Evolutionary conservation across 2,113 vertebrate species (phyloP).

Genomic region (Pontoporia blainvillei): DNA sequence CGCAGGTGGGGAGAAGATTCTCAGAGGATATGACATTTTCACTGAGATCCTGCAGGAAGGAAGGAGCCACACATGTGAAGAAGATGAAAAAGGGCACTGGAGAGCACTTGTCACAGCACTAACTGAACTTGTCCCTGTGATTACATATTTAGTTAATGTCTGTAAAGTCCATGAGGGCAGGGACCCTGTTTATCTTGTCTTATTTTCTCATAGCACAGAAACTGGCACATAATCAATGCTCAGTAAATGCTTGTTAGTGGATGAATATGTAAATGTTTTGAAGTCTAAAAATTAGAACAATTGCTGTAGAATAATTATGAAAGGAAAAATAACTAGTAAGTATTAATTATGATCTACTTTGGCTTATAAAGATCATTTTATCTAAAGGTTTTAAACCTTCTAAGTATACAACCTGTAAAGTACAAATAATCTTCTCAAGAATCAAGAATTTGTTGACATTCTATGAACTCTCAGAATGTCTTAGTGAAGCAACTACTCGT

Average conservation of each 20-base stretch:
- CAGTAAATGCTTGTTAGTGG: neutral
- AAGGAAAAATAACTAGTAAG: neutral
- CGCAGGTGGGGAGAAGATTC: neutral
- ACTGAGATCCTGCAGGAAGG: neutral
- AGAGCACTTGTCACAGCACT: neutral
- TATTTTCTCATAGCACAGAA: neutral
- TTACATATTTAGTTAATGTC: neutral
- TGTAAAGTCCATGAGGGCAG: neutral
- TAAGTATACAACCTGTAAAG: neutral
- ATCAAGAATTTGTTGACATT: neutral
- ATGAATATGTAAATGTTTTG: neutral
- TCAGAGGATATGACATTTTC: neutral
- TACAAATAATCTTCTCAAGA: neutral
- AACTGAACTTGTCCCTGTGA: neutral
- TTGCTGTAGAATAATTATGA: neutral
- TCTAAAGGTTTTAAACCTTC: neutral
- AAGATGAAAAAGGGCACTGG: neutral
- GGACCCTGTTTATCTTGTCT: neutral
- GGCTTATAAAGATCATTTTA: neutral
- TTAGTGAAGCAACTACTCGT: neutral
- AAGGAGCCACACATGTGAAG: neutral
- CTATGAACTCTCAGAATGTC: neutral
- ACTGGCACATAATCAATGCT: neutral
- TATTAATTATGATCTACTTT: neutral
- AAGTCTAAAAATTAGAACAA: neutral